Conservation (phyloP, 2,888 invertebrate species). For the Leptinotarsa rubiginosa region DNA sequence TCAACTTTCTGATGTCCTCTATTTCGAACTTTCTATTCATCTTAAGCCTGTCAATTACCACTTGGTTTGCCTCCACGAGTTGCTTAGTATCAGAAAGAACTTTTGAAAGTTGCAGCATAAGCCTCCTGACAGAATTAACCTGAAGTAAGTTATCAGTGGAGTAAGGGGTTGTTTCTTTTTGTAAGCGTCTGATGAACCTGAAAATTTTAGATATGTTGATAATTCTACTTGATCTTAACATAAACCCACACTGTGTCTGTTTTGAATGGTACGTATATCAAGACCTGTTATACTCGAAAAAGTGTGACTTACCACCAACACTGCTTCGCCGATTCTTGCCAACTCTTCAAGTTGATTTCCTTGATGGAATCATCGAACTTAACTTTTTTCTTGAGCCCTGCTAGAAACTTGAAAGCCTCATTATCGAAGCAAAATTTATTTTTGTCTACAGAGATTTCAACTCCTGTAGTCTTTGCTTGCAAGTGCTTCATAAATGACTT, state of each 20-base stretch:
- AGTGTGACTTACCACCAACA: constrained; percentile 51
- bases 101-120: constrained; percentile 57
- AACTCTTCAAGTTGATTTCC: constrained; percentile 45
- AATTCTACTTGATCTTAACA: too few relatives aligned
- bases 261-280: background rate
- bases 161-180: constrained; percentile 53
- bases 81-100: constrained; percentile 60
- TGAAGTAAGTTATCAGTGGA: constrained; percentile 52
- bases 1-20: constrained; percentile 50
- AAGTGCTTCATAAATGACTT: constrained; percentile 52
- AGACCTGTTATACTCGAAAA: background rate
- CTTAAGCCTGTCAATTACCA: constrained; percentile 52
- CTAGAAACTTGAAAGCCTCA: constrained; percentile 59
- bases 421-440: constrained; percentile 62
- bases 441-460: constrained; percentile 39
- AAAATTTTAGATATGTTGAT: constrained; percentile 23
- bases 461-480: constrained; percentile 45
- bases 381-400: constrained; percentile 52
- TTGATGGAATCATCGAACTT: constrained; percentile 39
- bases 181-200: constrained; percentile 55
- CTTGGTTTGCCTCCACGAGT: constrained; percentile 57
- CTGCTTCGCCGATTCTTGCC: constrained; percentile 49
- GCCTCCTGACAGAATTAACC: constrained; percentile 57
- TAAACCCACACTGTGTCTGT: background rate
- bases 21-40: constrained; percentile 44